Base-by-base conservation (phyloP, 2,797 vertebrate genomes). In the Takifugu ocellatus region DNA sequence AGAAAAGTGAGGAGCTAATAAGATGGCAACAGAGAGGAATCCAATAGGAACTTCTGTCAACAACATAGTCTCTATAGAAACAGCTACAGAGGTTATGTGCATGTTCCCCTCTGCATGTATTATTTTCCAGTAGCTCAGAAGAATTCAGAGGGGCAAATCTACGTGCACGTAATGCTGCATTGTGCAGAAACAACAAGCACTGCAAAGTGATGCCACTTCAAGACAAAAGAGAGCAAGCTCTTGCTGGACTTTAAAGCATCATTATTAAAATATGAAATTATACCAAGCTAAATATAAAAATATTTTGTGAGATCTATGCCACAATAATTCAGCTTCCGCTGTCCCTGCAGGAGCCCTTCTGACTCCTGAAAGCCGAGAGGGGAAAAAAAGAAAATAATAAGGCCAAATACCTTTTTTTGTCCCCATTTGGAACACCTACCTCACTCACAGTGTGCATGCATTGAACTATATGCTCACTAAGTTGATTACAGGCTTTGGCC, bases 11-110 rank as follows among this genome's bases (percentile, higher is more conserved):
- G 43, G 47, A 72, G 59, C 54, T 59, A 57, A 73, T 61, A 64
- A 62, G 54, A 70, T 31, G 44, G 56, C 54, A 50, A 12, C 66
- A 63, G 72, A 54, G 50, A 79, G 59, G 49, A 76, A 77, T 68
- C 70, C 54, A 74, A 84, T 67, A 73, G 60, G 70, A 87, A 84
- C 78, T 76, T 72, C 56, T 83, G 61, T 75, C 71, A 70, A 80
- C 63, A 81, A 75, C 70, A 76, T 70, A 62, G 85, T 89, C 85
- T 78, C 86, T 87, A 89, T 89, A 85, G 86, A 85, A 90, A 89
- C 88, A 84, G 82, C 77, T 84, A 72, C 82, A 11, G 36, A 64
- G 72, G 73, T 60, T 77, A 45, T 5, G 12, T 68, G 70, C 63
- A 68, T 59, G 29, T 73, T 56, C 51, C 44, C 44, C 17, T 46